Evolutionary conservation across 2,888 invertebrate genomes (phyloP), one percentile per base, ranked within the genome.

Genomic region (Chloroclystis v-ata): DNA sequence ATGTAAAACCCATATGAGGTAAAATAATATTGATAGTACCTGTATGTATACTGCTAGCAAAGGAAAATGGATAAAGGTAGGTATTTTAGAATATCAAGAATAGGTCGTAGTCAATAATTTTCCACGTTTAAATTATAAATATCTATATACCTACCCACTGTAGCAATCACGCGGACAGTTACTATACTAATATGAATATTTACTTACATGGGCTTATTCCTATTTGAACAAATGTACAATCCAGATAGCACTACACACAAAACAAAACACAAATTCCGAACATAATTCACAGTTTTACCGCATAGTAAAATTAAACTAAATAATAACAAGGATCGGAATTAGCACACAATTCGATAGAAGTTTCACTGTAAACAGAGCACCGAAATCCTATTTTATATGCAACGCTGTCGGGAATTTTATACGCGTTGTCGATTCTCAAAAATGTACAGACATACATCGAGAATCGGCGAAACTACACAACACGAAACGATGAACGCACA

Each of bases 151-250:
- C n/a, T n/a, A n/a, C n/a, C n/a, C n/a, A n/a, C n/a, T n/a, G n/a
- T n/a, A n/a, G n/a, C n/a, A n/a, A n/a, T n/a, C n/a, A n/a, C n/a
- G n/a, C n/a, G n/a, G n/a, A n/a, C 4, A 4, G 6, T 5, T 24
- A 24, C 4, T 3, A 24, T 24, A 24, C 4, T 61, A 68, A 59
- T 51, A 65, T 79, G 78, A 82, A 82, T 82, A 83, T 84, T 84
- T 82, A 86, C 85, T 85, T 72, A 86, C 86, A 69, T 76, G 72
- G 64, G 67, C 66, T 75, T 82, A 78, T 75, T 80, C 70, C 75
- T 76, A 77, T 81, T 77, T 80, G 58, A 75, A 67, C 69, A 73
- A 75, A 61, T 72, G 73, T 75, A 69, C 69, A 75, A 78, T 79
- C 75, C 64, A 68, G 63, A 65, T 65, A 64, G 67, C 40, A 70